phyloP scores from a whole-genome alignment of 2,888 invertebrate genomes.

The Schizotus pectinicornis region DNA sequence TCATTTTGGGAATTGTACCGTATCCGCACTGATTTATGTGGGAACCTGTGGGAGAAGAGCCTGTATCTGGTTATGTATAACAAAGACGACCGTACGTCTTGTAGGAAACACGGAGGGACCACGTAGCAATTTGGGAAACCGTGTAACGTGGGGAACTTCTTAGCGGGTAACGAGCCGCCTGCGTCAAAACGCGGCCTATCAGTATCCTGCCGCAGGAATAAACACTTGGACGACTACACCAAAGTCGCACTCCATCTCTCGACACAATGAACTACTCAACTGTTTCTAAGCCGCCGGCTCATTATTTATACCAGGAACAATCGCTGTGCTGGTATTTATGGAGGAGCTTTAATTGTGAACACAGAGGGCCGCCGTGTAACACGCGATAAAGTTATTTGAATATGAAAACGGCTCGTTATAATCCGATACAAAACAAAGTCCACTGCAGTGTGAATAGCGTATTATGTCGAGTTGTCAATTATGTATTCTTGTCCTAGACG shows the following conservation, averaged over 20 bases:
- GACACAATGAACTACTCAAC: conserved; percentile 35
- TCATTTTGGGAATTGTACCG: no score
- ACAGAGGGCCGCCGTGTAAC: conserved; percentile 22
- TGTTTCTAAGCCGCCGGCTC: conserved; percentile 31
- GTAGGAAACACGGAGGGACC: background rate
- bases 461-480: conserved; percentile 1
- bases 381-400: conserved; percentile 32
- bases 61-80: background rate
- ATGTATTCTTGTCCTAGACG: background rate
- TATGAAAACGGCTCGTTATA: conserved; percentile 30
- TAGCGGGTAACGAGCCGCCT: background rate
- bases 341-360: conserved; percentile 28
- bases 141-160: background rate
- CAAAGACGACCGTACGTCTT: conserved; percentile 4
- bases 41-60: no score
- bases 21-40: no score
- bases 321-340: conserved; percentile 29
- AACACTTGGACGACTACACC: conserved; percentile 16
- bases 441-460: conserved; percentile 20
- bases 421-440: conserved; percentile 22
- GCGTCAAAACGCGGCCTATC: conserved; percentile 3
- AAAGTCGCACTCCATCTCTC: conserved; percentile 28
- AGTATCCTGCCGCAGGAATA: conserved; percentile 1
- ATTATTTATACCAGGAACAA: conserved; percentile 35
- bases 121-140: conserved; percentile 5